Base-by-base conservation (phyloP, 1,140 invertebrate species). In the Formica selysi region DNA sequence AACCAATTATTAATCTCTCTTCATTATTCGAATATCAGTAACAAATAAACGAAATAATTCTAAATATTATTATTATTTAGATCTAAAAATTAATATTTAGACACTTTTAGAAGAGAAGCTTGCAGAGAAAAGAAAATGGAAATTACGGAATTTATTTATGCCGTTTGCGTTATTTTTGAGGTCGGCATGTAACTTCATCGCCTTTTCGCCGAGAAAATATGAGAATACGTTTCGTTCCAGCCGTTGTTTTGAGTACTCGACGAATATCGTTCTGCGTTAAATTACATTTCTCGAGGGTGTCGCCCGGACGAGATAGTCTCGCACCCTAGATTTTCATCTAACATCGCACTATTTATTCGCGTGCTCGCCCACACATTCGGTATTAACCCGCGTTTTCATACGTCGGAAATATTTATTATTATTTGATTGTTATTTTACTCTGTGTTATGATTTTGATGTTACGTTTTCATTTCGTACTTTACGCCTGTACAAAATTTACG, bases 261-360 rank as follows among this genome's bases (percentile, higher is more conserved):
- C 26, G 70, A 80, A 80, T 89, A 89, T 86, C 83, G 57, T 76
- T 88, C 44, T 16, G 29, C 51, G 80, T 89, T 76, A 89, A 89
- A 89, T 89, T 89, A 88, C 87, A 89, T 89, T 89, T 81, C 87
- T 89, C 70, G 38, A 26, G 74, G 76, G 70, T 83, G 83, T 81
- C 70, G 62, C 57, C 54, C 87, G 19, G 57, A 65, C 62, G 19
- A 70, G 57, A 89, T 67, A 70, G 13, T 86, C 80, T 51, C 10
- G 1, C 54, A 64, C 10, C 74, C 61, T 89, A 86, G 68, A 81
- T 86, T 81, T 81, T 86, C 76, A 88, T 89, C 29, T 81, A 81
- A 64, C 76, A 59, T 44, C 3, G 41, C 3, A n/a, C 36, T 51
- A 62, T 88, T 54, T 62, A 3, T 19, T 22, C 6, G 19, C 16